Base-by-base conservation (phyloP, 2,888 invertebrate species). In the Eledona agricola region DNA sequence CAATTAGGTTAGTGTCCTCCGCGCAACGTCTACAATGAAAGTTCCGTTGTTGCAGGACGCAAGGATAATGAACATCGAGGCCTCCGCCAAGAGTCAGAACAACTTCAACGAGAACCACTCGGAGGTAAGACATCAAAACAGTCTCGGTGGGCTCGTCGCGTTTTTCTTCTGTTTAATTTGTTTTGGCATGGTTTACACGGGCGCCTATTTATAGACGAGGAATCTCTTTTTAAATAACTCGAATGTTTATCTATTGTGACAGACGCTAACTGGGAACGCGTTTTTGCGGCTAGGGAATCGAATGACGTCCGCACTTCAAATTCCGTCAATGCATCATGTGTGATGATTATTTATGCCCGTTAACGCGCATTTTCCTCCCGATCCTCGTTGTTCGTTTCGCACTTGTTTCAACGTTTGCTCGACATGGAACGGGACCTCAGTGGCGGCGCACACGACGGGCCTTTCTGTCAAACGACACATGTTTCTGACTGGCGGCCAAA, bases 121-220 rank as follows among this genome's bases (percentile, higher is more conserved):
- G 26, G 47, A 47, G 47, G 47, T 47, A 37, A 47, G 47, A 9
- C 29, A 15, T 47, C 38, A n/a, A n/a, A n/a, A n/a, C n/a, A n/a
- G n/a, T n/a, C n/a, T 6, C 31, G 15, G 32, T 17, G 25, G 40
- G 40, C 45, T 32, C 34, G 40, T 43, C 29, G 51, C 54, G 35
- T 37, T 34, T 35, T 55, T 57, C 51, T 47, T 45, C 9, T 49
- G 42, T 37, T 51, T 45, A n/a, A 35, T 57, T 29, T 37, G 45
- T 46, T 51, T 57, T 46, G 42, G 38, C 35, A 52, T 28, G 45
- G 60, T 60, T 56, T 60, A 57, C 59, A 60, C 45, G 37, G 49
- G 6, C 15, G 22, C n/a, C 53, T 62, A 64, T 64, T 62, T 64
- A 60, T 64, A 64, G 64, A 56, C 7, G 23, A 51, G 56, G 59